Conservation (phyloP, 2,888 invertebrate genomes). For the Lycia hirtaria region DNA sequence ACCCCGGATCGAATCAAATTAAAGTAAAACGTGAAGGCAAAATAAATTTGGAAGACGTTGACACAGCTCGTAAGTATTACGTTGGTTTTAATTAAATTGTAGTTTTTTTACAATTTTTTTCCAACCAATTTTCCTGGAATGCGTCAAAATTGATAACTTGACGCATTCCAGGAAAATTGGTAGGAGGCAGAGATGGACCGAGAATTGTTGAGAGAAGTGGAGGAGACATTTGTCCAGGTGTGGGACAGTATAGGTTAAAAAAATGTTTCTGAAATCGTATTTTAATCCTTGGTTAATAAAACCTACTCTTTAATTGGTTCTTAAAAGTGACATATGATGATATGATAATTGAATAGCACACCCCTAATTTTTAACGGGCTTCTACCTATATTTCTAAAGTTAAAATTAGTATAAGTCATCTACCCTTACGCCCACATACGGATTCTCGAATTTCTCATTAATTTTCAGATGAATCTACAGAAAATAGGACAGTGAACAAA, state of each 20-base stretch:
- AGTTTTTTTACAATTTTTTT: neutral
- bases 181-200: too few species aligned
- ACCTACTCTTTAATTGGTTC: too few species aligned
- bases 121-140: too few species aligned
- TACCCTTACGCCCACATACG: neutral
- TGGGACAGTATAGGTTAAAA: too few species aligned
- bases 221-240: too few species aligned
- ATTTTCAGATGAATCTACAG: slow-evolving; percentile 57
- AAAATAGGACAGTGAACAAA: slow-evolving; percentile 65
- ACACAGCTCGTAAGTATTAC: slow-evolving; percentile 46
- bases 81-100: neutral
- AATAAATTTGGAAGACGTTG: slow-evolving; percentile 44
- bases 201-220: too few species aligned
- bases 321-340: too few species aligned
- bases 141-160: too few species aligned
- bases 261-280: too few species aligned
- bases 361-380: neutral
- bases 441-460: slow-evolving; percentile 3
- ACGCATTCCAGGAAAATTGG: too few species aligned
- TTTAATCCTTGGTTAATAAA: too few species aligned
- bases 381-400: neutral
- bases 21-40: slow-evolving; percentile 65
- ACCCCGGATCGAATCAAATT: slow-evolving; percentile 50
- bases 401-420: neutral
- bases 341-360: too few species aligned